Conservation (phyloP, 2,113 vertebrate genomes). For the Etia nguti region DNA sequence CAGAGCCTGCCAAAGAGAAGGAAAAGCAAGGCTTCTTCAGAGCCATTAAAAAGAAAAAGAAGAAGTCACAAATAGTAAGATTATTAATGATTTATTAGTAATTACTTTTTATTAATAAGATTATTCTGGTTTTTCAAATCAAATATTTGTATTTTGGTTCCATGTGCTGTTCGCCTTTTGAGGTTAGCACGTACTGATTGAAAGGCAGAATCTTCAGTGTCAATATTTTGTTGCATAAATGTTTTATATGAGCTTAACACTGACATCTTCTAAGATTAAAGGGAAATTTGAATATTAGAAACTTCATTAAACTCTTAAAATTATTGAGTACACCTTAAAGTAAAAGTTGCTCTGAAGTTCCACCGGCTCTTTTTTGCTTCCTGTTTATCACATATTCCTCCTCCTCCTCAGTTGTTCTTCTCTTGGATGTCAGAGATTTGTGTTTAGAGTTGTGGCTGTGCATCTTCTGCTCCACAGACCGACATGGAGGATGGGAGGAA, state of each 20-base stretch:
- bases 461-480: constrained; percentile 95
- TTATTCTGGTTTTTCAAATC: background rate
- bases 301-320: background rate
- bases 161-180: background rate
- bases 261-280: background rate
- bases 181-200: background rate
- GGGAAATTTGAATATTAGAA: background rate
- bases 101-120: constrained; percentile 71
- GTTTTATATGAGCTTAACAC: background rate
- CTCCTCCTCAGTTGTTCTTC: background rate
- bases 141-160: background rate
- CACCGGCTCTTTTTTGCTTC: background rate
- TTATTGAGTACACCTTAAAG: background rate
- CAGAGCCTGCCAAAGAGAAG: constrained; percentile 93
- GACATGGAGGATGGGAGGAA: constrained; percentile 91
- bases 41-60: constrained; percentile 99
- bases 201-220: background rate
- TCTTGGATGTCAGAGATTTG: constrained; percentile 21
- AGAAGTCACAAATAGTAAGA: constrained; percentile 95
- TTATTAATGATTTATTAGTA: background rate
- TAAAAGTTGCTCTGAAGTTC: background rate
- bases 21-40: constrained; percentile 98
- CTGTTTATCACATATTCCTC: background rate
- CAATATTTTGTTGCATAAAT: background rate
- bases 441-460: constrained; percentile 79